phyloP scores from a whole-genome alignment of 2,797 vertebrate species.

The Crocidura indochinensis region DNA sequence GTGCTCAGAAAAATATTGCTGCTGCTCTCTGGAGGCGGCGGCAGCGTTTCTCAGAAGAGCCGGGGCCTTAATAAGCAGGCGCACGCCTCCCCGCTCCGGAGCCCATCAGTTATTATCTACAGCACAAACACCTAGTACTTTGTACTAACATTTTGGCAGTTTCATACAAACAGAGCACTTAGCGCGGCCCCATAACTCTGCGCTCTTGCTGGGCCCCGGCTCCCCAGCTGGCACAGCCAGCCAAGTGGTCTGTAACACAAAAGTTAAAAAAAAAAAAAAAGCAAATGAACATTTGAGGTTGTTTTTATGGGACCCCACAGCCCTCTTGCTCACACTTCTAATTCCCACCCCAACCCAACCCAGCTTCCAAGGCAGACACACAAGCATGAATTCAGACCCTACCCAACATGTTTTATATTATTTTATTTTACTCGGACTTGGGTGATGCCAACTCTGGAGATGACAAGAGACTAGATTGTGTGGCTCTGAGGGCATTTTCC shows the following conservation, averaged over 20 bases:
- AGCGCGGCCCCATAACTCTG: constrained; percentile 94
- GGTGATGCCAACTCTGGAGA: constrained; percentile 91
- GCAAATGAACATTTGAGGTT: constrained; percentile 88
- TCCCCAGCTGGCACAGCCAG: constrained; percentile 90
- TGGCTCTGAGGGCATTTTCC: constrained; percentile 85
- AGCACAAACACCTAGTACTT: constrained; percentile 96
- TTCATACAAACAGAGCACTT: constrained; percentile 97
- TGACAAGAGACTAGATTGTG: constrained; percentile 93
- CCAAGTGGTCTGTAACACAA: constrained; percentile 90
- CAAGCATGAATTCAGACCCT: constrained; percentile 90
- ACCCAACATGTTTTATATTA: constrained; percentile 83
- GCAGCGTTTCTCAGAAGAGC: constrained; percentile 95
- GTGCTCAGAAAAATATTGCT: constrained; percentile 95
- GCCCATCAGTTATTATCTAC: constrained; percentile 96
- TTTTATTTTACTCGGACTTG: constrained; percentile 86
- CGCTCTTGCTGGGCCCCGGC: constrained; percentile 90
- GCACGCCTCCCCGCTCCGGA: constrained; percentile 92
- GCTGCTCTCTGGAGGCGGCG: constrained; percentile 90
- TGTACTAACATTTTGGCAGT: constrained; percentile 96
- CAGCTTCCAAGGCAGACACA: constrained; percentile 85
- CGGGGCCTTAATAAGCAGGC: constrained; percentile 93
- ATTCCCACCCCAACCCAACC: constrained; percentile 19
- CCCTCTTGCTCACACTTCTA: background rate
- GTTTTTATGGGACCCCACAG: constrained; percentile 81
- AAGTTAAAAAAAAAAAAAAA: constrained; percentile 21